Conservation (phyloP, 2,113 vertebrate species). For the Mus pahari region DNA sequence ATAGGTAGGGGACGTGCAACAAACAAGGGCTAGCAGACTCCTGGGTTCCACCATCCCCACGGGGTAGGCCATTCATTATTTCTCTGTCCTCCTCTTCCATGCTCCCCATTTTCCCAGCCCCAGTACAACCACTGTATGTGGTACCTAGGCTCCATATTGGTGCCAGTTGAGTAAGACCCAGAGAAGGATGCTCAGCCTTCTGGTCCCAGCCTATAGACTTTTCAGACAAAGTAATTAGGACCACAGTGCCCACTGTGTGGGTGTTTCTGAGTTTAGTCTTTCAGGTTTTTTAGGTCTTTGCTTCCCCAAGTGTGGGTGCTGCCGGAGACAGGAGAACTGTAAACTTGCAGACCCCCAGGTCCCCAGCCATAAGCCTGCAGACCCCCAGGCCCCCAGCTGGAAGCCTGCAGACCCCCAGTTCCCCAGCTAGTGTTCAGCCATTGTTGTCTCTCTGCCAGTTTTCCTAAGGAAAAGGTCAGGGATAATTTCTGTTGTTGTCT, state of each 20-base stretch:
- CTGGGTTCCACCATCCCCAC: neutral
- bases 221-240: neutral
- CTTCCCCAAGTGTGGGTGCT: neutral
- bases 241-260: neutral
- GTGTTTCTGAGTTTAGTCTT: neutral
- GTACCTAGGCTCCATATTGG: neutral
- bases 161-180: neutral
- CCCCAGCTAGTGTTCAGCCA: neutral
- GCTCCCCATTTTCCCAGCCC: neutral
- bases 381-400: neutral
- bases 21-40: neutral
- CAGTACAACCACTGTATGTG: accelerated
- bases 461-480: neutral
- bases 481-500: neutral
- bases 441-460: neutral
- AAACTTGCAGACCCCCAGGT: neutral
- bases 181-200: neutral
- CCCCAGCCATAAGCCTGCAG: neutral
- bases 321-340: neutral
- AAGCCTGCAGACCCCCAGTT: too few relatives aligned
- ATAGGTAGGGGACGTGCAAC: neutral
- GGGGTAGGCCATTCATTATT: neutral
- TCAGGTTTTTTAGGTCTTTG: neutral
- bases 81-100: neutral
- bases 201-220: neutral